phyloP scores from a whole-genome alignment of 2,113 vertebrate species.

The Nothobranchius furzeri region DNA sequence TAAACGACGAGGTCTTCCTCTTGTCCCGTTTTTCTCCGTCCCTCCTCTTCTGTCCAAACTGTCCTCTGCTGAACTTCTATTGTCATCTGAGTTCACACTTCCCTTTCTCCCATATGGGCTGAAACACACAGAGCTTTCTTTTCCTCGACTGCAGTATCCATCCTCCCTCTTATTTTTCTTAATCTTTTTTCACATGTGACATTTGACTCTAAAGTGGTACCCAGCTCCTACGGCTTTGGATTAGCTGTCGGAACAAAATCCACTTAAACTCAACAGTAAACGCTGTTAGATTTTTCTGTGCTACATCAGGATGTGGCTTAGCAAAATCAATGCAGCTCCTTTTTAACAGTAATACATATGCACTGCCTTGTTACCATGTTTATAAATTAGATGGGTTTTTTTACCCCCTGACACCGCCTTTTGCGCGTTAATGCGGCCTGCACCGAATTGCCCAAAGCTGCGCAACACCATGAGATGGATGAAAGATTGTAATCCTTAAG shows the following conservation, averaged over 20 bases:
- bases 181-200: conserved; percentile 49
- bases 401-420: conserved; percentile 45
- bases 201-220: conserved; percentile 63
- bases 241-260: conserved; percentile 59
- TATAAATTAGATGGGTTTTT: conserved; percentile 52
- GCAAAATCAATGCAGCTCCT: conserved; percentile 53
- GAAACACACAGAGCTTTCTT: conserved; percentile 41
- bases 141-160: conserved; percentile 15
- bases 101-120: conserved; percentile 27
- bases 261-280: conserved; percentile 65
- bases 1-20: conserved; percentile 64
- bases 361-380: conserved; percentile 77
- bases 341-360: conserved; percentile 65
- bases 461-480: conserved; percentile 65
- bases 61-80: conserved; percentile 19
- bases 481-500: conserved; percentile 77
- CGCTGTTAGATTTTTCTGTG: conserved; percentile 66
- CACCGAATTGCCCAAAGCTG: conserved; percentile 61
- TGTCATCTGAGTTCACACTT: conserved; percentile 54
- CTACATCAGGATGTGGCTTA: conserved; percentile 60
- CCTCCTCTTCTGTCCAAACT: conserved; percentile 17
- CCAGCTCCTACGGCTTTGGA: conserved; percentile 51
- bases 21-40: conserved; percentile 13
- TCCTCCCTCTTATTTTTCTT: neutral
- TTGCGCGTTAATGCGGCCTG: conserved; percentile 64